Evolutionary conservation across 2,797 vertebrate genomes (phyloP).

Genomic region (Rallus crepitans): DNA sequence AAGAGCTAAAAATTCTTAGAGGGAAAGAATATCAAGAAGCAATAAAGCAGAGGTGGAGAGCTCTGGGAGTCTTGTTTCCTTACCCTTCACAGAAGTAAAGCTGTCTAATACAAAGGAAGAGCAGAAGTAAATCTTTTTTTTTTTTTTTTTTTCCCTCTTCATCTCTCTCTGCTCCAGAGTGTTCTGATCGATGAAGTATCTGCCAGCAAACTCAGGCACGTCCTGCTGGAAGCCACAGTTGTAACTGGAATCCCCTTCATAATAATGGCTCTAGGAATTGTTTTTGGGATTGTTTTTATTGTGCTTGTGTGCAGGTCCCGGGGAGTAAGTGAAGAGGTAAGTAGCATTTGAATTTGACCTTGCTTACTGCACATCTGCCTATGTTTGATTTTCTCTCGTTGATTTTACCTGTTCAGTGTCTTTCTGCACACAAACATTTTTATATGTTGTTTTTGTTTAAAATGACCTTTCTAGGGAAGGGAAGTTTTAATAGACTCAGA

Average conservation of each 20-base stretch:
- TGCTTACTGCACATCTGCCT: background rate
- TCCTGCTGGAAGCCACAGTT: slow-evolving; percentile 77
- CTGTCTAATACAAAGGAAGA: background rate
- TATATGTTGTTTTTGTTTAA: slow-evolving; percentile 41
- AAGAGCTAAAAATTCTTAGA: background rate
- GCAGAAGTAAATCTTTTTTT: background rate
- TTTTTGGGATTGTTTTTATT: slow-evolving; percentile 87
- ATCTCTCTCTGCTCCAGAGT: slow-evolving; percentile 79
- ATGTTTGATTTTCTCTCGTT: background rate
- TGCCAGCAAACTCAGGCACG: slow-evolving; percentile 77
- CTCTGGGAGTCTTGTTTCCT: background rate
- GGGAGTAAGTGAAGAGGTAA: slow-evolving; percentile 82
- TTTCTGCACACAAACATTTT: background rate
- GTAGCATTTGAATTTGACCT: background rate
- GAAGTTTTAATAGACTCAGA: slow-evolving; percentile 72
- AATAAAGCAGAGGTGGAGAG: background rate
- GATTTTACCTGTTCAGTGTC: background rate
- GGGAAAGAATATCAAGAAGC: background rate
- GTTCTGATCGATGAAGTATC: slow-evolving; percentile 89
- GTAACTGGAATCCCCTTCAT: slow-evolving; percentile 90
- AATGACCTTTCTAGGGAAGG: slow-evolving; percentile 61
- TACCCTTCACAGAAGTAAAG: background rate
- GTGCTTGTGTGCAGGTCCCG: slow-evolving; percentile 84
- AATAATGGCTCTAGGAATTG: slow-evolving; percentile 88
- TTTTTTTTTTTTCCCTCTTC: background rate